Base-by-base conservation (phyloP, 1,140 invertebrate genomes). In the Neodiprion virginianus region DNA sequence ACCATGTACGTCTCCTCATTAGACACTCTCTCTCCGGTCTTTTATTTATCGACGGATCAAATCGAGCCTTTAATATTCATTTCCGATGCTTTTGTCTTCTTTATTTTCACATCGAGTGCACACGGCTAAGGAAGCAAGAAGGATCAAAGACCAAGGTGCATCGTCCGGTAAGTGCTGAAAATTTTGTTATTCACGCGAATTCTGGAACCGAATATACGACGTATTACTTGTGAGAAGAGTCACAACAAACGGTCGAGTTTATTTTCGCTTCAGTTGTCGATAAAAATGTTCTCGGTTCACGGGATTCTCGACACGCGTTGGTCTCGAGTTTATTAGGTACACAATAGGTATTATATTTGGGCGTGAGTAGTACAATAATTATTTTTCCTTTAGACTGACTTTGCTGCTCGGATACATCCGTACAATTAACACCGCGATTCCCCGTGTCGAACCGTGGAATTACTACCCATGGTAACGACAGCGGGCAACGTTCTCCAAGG, bases 301-400 rank as follows among this genome's bases (percentile, higher is more conserved):
- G 53, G 11, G n/a, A 17, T 17, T 7, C 11, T 40, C 53, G 53
- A 14, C 53, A 61, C 53, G 53, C 53, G 53, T 61, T 61, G 53
- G n/a, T 7, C 53, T 17, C 53, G 53, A 61, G 53, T 61, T 61
- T 61, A 61, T 61, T 61, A 61, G 4, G 8, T 61, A 7, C 53
- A 61, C 53, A 61, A 61, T 61, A 17, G 11, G 53, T 17, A 61
- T 61, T 61, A 61, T 61, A 17, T 14, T 61, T 61, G 53, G 11
- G 53, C 53, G 53, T 17, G 53, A 61, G 53, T 61, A 61, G 53
- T 61, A 61, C 5, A 77, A 80, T 79, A 85, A 86, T 86, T 86
- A 86, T 86, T 85, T 86, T 86, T 86, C 84, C 85, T 84, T 77
- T 76, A 85, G 82, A 86, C 74, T 82, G 84, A 83, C 80, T 86